Conservation (phyloP, 2,113 vertebrate species). For the Colossoma macropomum region DNA sequence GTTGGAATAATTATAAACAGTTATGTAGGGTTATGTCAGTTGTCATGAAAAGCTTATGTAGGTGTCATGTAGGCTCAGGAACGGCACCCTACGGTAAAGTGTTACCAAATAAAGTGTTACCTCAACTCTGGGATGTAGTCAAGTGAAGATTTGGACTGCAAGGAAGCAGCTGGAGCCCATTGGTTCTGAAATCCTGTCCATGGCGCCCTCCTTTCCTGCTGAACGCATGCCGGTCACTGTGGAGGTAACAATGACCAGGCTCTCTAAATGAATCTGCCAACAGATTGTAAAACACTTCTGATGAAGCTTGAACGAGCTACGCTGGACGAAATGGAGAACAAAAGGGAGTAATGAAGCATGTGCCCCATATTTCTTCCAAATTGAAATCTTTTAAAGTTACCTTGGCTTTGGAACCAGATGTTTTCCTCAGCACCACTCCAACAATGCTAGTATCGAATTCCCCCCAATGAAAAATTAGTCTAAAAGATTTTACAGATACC, state of each 20-base stretch:
- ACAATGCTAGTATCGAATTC: too few species aligned
- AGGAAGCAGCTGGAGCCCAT: slow-evolving; percentile 1
- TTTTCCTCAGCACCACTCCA: neutral
- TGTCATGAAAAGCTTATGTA: too few species aligned
- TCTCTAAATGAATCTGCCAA: slow-evolving; percentile 48
- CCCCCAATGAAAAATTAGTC: too few species aligned
- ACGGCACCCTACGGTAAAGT: too few species aligned
- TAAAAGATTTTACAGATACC: too few species aligned
- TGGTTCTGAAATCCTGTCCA: neutral
- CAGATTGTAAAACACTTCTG: slow-evolving; percentile 42
- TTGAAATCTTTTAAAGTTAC: neutral
- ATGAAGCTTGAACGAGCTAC: slow-evolving; percentile 31
- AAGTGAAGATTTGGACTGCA: slow-evolving; percentile 27
- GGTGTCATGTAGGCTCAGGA: too few species aligned
- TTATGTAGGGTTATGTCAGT: too few species aligned
- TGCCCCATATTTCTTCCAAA: neutral
- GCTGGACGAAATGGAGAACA: slow-evolving; percentile 3
- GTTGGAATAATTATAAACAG: too few species aligned
- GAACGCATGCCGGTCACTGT: slow-evolving; percentile 21
- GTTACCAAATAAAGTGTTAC: too few species aligned
- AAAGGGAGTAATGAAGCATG: neutral
- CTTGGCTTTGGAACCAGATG: neutral
- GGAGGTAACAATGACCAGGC: slow-evolving; percentile 36
- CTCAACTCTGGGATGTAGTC: neutral
- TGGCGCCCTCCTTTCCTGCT: slow-evolving; percentile 15